These are phyloP conservation scores for Pristionchus fissidentatus DNA, from an alignment of 2,888 invertebrate genomes.

Conservation along the genomic window DNA sequence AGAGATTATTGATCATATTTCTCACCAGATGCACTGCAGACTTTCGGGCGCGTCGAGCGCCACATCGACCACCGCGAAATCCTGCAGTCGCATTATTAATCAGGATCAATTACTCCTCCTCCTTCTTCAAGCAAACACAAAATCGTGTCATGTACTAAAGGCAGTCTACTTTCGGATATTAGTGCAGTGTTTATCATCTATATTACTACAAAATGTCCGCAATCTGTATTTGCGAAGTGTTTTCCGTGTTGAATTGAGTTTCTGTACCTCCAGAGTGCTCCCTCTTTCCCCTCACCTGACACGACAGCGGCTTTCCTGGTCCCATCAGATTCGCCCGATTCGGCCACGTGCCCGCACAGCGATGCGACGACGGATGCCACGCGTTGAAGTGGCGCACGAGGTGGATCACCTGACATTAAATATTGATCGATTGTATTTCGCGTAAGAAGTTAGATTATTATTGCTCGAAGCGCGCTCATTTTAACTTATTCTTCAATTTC, in stretches of 20 bases:
- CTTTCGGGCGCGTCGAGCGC: slow-evolving; percentile 63
- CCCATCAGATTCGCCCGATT: slow-evolving; percentile 32
- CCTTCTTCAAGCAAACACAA: background rate
- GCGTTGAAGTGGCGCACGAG: slow-evolving; percentile 75
- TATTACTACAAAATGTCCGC: too few relatives aligned
- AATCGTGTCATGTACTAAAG: too few relatives aligned
- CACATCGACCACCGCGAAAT: slow-evolving; percentile 73
- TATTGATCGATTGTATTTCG: too few relatives aligned
- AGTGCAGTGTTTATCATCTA: too few relatives aligned
- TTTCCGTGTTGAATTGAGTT: too few relatives aligned
- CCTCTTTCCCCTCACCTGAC: slow-evolving; percentile 47
- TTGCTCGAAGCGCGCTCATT: too few relatives aligned
- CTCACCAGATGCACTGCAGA: slow-evolving; percentile 72
- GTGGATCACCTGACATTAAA: slow-evolving; percentile 67
- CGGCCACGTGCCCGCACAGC: slow-evolving; percentile 72
- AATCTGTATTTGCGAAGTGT: too few relatives aligned
- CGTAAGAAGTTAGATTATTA: too few relatives aligned
- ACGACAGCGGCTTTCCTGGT: slow-evolving; percentile 52
- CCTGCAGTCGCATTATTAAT: slow-evolving; percentile 53
- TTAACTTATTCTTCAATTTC: too few relatives aligned
- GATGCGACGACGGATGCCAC: slow-evolving; percentile 74
- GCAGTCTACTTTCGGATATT: too few relatives aligned
- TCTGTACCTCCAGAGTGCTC: too few relatives aligned
- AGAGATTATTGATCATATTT: background rate
- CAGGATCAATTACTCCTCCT: background rate